These are phyloP conservation scores for Microtus montanus DNA, from an alignment of 2,113 vertebrate species.

Conservation along the genomic window DNA sequence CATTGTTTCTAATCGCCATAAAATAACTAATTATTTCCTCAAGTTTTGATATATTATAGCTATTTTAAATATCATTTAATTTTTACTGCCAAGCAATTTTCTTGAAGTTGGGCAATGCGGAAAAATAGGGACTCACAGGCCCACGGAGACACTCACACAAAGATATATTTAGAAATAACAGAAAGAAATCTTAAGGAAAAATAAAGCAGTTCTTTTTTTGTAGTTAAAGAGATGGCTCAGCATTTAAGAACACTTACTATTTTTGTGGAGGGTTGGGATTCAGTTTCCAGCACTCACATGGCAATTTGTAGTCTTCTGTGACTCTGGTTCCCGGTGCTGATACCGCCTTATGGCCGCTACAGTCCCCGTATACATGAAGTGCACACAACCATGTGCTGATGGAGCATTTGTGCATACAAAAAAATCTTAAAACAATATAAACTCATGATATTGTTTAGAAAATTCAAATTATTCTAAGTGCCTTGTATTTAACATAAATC, in stretches of 20 bases:
- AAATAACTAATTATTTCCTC: slow-evolving; percentile 39
- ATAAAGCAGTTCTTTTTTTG: neutral
- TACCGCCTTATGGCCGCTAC: neutral
- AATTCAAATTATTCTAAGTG: slow-evolving; percentile 51
- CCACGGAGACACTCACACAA: neutral
- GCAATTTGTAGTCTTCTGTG: neutral
- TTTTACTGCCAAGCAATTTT: slow-evolving; percentile 31
- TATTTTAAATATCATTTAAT: slow-evolving; percentile 18
- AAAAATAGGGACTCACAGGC: neutral
- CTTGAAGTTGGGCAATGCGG: slow-evolving; percentile 8
- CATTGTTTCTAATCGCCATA: slow-evolving; percentile 21
- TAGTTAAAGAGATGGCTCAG: neutral
- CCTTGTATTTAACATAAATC: neutral
- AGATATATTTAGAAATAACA: neutral
- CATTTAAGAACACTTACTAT: neutral
- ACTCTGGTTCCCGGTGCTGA: neutral
- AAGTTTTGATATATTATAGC: neutral
- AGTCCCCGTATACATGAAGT: neutral
- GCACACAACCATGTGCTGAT: neutral
- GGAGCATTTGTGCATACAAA: neutral
- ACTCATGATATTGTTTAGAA: slow-evolving; percentile 7
- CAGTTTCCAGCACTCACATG: neutral
- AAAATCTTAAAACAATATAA: neutral
- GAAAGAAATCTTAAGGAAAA: neutral
- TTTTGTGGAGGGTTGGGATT: neutral